These are phyloP conservation scores for Ormyrus rosae DNA, from an alignment of 2,888 invertebrate species.

Conservation along the genomic window DNA sequence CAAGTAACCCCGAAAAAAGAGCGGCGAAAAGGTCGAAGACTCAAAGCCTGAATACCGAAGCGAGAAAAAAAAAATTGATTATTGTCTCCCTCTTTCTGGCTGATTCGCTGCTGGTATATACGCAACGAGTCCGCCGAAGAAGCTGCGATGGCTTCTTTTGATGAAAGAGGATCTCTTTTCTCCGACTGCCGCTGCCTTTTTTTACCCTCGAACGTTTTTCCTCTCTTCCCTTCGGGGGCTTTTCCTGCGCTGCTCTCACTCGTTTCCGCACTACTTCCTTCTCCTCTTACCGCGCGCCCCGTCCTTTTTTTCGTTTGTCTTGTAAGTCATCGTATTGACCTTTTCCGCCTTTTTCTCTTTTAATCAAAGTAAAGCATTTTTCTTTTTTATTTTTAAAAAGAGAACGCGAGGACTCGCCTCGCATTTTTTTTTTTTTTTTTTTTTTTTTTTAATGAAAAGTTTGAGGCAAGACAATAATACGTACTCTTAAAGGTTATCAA, in stretches of 20 bases:
- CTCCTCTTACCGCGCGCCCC: background rate
- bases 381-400: background rate
- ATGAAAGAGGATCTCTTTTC: slow-evolving; percentile 43
- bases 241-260: background rate
- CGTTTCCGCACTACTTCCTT: slow-evolving; percentile 9
- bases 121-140: background rate
- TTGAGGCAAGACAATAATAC: too few relatives aligned
- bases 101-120: background rate
- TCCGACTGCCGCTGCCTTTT: slow-evolving; percentile 3
- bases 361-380: slow-evolving; percentile 22
- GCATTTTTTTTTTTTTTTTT: too few relatives aligned
- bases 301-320: slow-evolving; percentile 16
- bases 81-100: slow-evolving; percentile 6
- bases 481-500: slow-evolving; percentile 3
- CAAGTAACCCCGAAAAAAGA: background rate
- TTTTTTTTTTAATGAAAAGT: too few relatives aligned
- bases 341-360: slow-evolving; percentile 8
- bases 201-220: background rate
- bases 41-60: slow-evolving; percentile 21
- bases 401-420: background rate
- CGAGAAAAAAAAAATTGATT: slow-evolving; percentile 35
- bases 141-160: slow-evolving; percentile 36
- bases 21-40: background rate
- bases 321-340: slow-evolving; percentile 24
- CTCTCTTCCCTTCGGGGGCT: background rate